Percentiles rank a stretch among this genome's conserved stretches.
These are phyloP conservation scores for Eucriotettix oculatus DNA, from an alignment of 2,888 invertebrate genomes.

Conservation along the genomic window DNA sequence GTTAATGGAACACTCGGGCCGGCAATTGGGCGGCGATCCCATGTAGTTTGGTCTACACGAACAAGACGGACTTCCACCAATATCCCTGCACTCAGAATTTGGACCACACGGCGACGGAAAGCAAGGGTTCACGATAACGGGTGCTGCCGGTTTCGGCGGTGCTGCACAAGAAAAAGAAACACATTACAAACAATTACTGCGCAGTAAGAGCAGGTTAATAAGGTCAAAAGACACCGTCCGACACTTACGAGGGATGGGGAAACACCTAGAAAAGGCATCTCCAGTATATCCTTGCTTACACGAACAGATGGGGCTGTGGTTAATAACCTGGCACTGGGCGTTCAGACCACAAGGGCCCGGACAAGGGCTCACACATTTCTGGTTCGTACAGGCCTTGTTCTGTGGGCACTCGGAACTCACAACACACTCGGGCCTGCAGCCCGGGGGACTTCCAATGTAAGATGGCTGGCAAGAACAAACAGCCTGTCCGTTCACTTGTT, in stretches of 20 bases:
- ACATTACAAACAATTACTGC: not conserved
- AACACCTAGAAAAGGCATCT: slow-evolving; percentile 63
- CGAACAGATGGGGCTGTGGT: slow-evolving; percentile 54
- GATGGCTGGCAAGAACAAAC: slow-evolving; percentile 52
- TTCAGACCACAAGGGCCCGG: slow-evolving; percentile 55
- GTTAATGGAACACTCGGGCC: slow-evolving; percentile 39
- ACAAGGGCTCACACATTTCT: slow-evolving; percentile 56
- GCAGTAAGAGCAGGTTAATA: not conserved
- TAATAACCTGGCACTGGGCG: slow-evolving; percentile 53
- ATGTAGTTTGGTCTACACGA: slow-evolving; percentile 39
- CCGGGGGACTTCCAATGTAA: slow-evolving; percentile 47
- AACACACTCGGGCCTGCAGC: slow-evolving; percentile 56
- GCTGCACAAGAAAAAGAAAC: slow-evolving; percentile 3
- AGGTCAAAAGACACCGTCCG: not conserved
- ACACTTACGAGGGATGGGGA: slow-evolving; percentile 37
- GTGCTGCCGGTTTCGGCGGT: slow-evolving; percentile 12
- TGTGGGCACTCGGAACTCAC: slow-evolving; percentile 52
- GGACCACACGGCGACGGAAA: slow-evolving; percentile 50
- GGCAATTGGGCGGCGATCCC: slow-evolving; percentile 52
- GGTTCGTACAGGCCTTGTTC: slow-evolving; percentile 46
- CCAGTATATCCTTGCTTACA: slow-evolving; percentile 55
- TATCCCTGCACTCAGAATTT: slow-evolving; percentile 41
- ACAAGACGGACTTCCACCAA: slow-evolving; percentile 34
- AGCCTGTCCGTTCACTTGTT: slow-evolving; percentile 49
- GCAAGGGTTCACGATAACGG: slow-evolving; percentile 38